phyloP scores from a whole-genome alignment of 1,140 invertebrate genomes.

The Contarinia nasturtii region DNA sequence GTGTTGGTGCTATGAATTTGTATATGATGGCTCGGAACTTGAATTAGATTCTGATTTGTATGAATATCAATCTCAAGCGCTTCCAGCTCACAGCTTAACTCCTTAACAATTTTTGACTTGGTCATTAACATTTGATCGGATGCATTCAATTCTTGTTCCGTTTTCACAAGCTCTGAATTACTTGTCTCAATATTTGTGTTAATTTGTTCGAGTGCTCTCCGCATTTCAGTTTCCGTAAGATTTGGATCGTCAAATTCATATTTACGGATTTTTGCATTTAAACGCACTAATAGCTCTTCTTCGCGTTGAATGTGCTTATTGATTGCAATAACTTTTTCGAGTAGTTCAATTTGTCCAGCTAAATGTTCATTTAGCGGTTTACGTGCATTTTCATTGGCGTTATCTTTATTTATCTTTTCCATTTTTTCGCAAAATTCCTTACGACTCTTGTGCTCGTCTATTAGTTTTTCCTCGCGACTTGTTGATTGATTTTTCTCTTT shows the following conservation, averaged over 20 bases:
- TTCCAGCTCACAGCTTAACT: constrained; percentile 39
- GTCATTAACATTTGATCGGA: constrained; percentile 39
- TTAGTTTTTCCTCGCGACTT: constrained; percentile 2
- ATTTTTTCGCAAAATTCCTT: neutral
- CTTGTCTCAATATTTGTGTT: constrained; percentile 32
- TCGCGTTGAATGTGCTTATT: constrained; percentile 49
- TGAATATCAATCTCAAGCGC: constrained; percentile 33
- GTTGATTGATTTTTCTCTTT: neutral
- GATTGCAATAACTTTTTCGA: constrained; percentile 48
- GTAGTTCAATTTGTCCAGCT: constrained; percentile 35
- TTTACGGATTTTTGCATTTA: constrained; percentile 42
- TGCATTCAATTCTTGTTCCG: constrained; percentile 37
- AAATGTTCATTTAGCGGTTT: neutral
- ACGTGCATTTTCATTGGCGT: constrained; percentile 5
- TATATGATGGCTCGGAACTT: neutral
- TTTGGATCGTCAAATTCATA: constrained; percentile 37
- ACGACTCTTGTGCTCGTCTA: constrained; percentile 1
- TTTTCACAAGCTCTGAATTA: constrained; percentile 39
- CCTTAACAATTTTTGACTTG: constrained; percentile 38
- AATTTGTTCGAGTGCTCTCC: constrained; percentile 16
- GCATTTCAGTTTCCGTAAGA: constrained; percentile 30
- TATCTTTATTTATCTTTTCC: neutral
- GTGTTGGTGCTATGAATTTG: neutral
- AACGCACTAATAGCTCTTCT: constrained; percentile 41
- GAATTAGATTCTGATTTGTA: constrained; percentile 9